Evolutionary conservation across 2,888 invertebrate species (phyloP).

Genomic region (Agrotis ipsilon): DNA sequence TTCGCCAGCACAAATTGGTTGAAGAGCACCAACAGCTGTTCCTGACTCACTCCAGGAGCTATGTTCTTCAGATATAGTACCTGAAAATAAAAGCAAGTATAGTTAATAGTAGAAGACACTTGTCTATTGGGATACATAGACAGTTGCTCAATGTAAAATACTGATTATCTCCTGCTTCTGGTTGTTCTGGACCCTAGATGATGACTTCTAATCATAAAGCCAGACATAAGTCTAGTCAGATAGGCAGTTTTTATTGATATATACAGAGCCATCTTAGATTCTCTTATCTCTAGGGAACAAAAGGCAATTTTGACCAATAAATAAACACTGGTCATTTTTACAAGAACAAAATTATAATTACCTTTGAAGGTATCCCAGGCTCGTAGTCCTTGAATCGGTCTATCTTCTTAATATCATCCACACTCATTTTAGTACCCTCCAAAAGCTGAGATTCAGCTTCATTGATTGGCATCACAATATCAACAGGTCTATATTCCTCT

Average conservation of each 20-base stretch:
- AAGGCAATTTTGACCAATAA: background rate
- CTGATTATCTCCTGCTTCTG: background rate
- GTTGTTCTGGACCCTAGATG: background rate
- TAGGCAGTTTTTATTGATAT: too few species aligned
- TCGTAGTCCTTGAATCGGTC: conserved; percentile 90
- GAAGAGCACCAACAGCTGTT: conserved; percentile 87
- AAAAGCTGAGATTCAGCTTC: conserved; percentile 80
- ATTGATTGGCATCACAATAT: conserved; percentile 82
- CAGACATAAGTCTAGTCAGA: too few species aligned
- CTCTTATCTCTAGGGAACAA: background rate
- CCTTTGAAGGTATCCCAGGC: conserved; percentile 89
- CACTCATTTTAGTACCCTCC: conserved; percentile 86
- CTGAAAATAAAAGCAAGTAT: conserved; percentile 72
- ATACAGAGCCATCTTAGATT: too few species aligned
- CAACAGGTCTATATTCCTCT: conserved; percentile 78
- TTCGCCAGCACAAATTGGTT: conserved; percentile 85
- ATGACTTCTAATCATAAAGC: background rate
- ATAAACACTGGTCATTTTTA: background rate
- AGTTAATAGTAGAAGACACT: background rate
- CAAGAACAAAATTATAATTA: conserved; percentile 54
- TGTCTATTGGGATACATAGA: too few species aligned
- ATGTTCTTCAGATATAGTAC: conserved; percentile 91
- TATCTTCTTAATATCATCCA: conserved; percentile 90
- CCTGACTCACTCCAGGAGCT: conserved; percentile 83
- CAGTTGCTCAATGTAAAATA: background rate